Evolutionary conservation across 2,888 invertebrate genomes (phyloP), one percentile per base, ranked within the genome.

Genomic region (Conchocele bisecta): DNA sequence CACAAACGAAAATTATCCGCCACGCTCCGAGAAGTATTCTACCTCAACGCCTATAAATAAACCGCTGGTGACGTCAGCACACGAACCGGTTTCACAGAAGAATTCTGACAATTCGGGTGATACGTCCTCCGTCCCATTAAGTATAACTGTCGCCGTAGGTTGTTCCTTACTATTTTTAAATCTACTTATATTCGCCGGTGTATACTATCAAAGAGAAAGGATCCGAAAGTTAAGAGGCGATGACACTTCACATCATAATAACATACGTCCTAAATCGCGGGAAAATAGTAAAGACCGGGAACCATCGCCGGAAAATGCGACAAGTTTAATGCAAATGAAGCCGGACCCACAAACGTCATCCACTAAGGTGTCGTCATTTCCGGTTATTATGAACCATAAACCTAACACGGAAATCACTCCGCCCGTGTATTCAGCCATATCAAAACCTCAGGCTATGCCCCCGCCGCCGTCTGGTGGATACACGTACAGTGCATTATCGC

Each of bases 141-240:
- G 88, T 69, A 85, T 89, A 28, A 89, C 88, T 13, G 97, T 98
- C 83, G 98, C 97, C 51, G 97, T 98, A 78, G 98, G 98, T 39
- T 97, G 97, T 89, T 97, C 97, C 4, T 92, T 98, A 68, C 93
- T 98, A 24, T 96, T 98, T 85, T 92, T 98, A 3, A 98, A 98
- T 89, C 96, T 98, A 48, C 92, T 98, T 29, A 97, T 98, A 88
- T 98, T 98, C 89, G 97, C 97, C 59, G 97, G 97, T 3, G 96
- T 98, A 0, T 98, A 97, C 90, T 98, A 98, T 89, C 97, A 98
- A 89, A 83, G 92, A 65, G 91, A 91, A 60, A 71, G 88, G 24
- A 86, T 89, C 24, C 81, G 83, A 51, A 86, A 84, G 67, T 69
- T 87, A 59, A 76, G 82, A 37, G 69, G 74, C 22, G 64, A 68